Evolutionary conservation across 2,113 vertebrate genomes (phyloP).

Genomic region (Myrmecobius fasciatus): DNA sequence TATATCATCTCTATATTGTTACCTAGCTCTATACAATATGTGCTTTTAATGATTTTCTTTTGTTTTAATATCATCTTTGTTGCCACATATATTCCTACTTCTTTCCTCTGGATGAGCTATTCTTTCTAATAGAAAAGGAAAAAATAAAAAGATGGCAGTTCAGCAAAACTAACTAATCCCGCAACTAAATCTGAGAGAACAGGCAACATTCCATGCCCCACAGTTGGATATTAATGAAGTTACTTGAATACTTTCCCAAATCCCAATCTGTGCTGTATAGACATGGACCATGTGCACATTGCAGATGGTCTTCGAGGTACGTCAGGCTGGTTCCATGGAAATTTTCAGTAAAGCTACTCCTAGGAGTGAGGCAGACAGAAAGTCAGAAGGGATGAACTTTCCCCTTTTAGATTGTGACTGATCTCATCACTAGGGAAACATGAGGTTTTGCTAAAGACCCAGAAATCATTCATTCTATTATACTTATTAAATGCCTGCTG

Average conservation of each 20-base stretch:
- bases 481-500: not conserved
- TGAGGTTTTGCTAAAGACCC: not conserved
- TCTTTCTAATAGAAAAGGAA: not conserved
- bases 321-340: not conserved
- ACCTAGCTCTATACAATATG: not conserved
- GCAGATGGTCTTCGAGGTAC: not conserved
- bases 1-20: not conserved
- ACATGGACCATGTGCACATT: not conserved
- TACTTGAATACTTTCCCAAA: not conserved
- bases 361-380: not conserved
- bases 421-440: not conserved
- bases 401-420: not conserved
- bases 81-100: not conserved
- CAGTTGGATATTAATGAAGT: not conserved
- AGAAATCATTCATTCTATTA: not conserved
- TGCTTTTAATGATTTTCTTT: not conserved
- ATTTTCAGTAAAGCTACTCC: not conserved
- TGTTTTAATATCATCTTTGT: not conserved
- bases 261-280: not conserved
- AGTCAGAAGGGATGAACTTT: not conserved
- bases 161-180: not conserved
- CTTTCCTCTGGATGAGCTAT: not conserved
- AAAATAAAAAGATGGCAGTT: not conserved
- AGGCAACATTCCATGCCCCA: not conserved
- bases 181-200: not conserved